Conservation (phyloP, 2,888 invertebrate genomes). For the Ophion obscuratus region DNA sequence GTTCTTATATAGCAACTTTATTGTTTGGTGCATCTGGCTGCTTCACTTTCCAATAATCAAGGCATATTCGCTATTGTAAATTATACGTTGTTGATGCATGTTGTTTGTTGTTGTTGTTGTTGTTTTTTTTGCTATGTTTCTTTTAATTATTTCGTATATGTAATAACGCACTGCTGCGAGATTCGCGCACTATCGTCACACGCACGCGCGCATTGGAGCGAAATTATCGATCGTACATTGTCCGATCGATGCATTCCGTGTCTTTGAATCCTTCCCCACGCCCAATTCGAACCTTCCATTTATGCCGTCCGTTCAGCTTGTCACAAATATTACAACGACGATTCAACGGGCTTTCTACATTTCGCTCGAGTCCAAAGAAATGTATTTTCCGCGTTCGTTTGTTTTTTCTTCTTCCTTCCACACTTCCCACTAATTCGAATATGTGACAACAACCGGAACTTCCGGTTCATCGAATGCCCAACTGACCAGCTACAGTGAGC, state of each 20-base stretch:
- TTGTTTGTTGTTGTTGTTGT: slow-evolving; percentile 17
- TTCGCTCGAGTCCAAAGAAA: slow-evolving; percentile 26
- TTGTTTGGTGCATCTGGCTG: slow-evolving; percentile 79
- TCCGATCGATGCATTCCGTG: slow-evolving; percentile 4
- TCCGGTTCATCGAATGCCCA: slow-evolving; percentile 75
- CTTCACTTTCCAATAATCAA: slow-evolving; percentile 79
- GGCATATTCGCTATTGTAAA: slow-evolving; percentile 80
- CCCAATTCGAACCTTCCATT: slow-evolving; percentile 45
- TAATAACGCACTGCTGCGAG: slow-evolving; percentile 48
- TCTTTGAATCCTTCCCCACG: slow-evolving; percentile 26
- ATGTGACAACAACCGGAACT: slow-evolving; percentile 56
- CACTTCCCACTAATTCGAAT: slow-evolving; percentile 47
- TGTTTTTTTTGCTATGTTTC: slow-evolving; percentile 53
- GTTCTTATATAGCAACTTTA: slow-evolving; percentile 76
- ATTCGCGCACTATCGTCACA: slow-evolving; percentile 44
- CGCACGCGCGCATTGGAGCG: slow-evolving; percentile 18
- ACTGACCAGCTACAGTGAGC: slow-evolving; percentile 80
- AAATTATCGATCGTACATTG: slow-evolving; percentile 22
- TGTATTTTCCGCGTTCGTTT: slow-evolving; percentile 52
- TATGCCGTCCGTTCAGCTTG: slow-evolving; percentile 27
- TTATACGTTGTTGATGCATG: slow-evolving; percentile 74
- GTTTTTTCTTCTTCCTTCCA: slow-evolving; percentile 39
- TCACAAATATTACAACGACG: slow-evolving; percentile 25
- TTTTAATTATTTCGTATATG: slow-evolving; percentile 46
- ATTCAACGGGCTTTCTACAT: slow-evolving; percentile 13